Evolutionary conservation across 2,113 vertebrate species (phyloP), one percentile per base, ranked within the genome.

Genomic region (Pangasianodon gigas): DNA sequence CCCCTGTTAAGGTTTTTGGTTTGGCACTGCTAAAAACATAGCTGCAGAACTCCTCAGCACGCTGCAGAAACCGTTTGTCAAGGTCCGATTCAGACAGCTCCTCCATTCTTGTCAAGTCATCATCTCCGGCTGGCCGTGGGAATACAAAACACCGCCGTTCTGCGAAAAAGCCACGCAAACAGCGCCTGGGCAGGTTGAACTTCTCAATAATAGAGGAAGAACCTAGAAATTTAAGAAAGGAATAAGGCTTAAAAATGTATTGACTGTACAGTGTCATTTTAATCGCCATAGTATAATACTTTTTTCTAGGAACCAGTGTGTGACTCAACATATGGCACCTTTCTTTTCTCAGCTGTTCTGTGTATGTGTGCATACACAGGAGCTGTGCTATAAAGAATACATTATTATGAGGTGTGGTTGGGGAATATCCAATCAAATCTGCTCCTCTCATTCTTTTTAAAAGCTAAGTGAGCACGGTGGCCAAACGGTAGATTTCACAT

Each of bases 91-190:
- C 91, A 0, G 14, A 56, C 69, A 93, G 79, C 13, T 90, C 13
- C 79, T 94, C 93, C 71, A 94, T 87, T 44, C 8, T 90, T 41
- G 8, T 44, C 90, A 94, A 89, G 5, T 86, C 74, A 56, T 52
- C 67, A 5, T 80, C 83, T 18, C 58, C 41, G 19, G 90, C 90
- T 26, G 93, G 92, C 8, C 87, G 86, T 14, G 89, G 87, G 7
- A 94, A 93, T 46, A 94, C 93, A 87, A 93, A 94, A 88, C 93
- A 94, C 67, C 90, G 89, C 18, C 92, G 67, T 32, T 26, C 52
- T 3, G 90, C 92, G 69, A 94, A 94, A 52, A 91, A 94, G 3
- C 88, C 29, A 7, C 90, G 81, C 81, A 93, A 74, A 74, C 92
- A 93, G 10, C 87, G 88, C 1, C 92, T 91, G 8, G 92, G 90